phyloP scores from a whole-genome alignment of 2,888 invertebrate species.

The Scaptomyza caliginosa region DNA sequence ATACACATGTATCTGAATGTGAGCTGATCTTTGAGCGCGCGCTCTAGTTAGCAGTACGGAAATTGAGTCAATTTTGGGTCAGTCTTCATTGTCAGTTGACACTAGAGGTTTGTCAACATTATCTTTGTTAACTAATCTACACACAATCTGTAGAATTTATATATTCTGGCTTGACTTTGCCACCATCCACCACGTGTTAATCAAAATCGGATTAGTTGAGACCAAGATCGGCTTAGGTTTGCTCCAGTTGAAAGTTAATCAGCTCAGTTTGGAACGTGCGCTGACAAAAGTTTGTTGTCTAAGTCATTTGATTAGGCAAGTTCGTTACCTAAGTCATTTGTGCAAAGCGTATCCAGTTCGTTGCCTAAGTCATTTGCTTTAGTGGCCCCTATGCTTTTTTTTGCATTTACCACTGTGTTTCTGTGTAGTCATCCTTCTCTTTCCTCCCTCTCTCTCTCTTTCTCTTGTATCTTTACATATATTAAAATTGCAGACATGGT shows the following conservation, averaged over 20 bases:
- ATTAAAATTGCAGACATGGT: conserved; percentile 13
- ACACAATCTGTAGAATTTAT: conserved; percentile 11
- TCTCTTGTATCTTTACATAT: not conserved
- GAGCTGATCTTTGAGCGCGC: not conserved
- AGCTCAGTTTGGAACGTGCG: not conserved
- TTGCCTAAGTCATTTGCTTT: not conserved
- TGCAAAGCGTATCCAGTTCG: not conserved
- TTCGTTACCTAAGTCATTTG: conserved; percentile 19
- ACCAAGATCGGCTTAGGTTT: conserved; percentile 10
- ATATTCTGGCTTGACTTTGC: conserved; percentile 38
- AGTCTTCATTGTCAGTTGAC: conserved; percentile 30
- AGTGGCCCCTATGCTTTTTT: not conserved
- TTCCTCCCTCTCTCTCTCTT: not conserved
- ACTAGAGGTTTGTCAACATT: conserved; percentile 53
- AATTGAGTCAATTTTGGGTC: conserved; percentile 64
- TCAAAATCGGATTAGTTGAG: conserved; percentile 29
- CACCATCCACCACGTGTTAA: conserved; percentile 35
- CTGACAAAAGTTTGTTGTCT: not conserved
- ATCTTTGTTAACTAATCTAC: conserved; percentile 42
- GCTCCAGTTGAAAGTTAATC: conserved; percentile 16
- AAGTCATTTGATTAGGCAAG: conserved; percentile 9
- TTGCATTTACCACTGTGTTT: not conserved
- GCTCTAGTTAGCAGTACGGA: conserved; percentile 59
- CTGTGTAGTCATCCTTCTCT: not conserved
- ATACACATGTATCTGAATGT: not conserved